Evolutionary conservation across 2,797 vertebrate genomes (phyloP).

Genomic region (Leptoclinus maculatus): DNA sequence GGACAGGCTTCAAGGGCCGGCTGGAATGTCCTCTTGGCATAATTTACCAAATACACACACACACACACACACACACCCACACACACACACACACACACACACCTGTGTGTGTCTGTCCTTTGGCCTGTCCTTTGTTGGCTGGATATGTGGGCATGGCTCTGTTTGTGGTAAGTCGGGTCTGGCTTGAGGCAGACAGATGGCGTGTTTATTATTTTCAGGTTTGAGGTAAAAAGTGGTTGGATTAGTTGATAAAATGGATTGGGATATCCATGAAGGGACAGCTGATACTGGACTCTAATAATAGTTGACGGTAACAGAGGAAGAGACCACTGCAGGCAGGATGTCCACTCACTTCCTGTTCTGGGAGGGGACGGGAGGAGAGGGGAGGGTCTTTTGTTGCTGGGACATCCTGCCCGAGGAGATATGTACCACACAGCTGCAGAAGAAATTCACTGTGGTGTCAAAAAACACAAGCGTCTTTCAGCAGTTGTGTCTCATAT

Average conservation of each 20-base stretch:
- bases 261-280: constrained; percentile 36
- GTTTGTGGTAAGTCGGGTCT: constrained; percentile 26
- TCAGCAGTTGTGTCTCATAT: constrained; percentile 14
- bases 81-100: constrained; percentile 27
- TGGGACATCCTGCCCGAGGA: constrained; percentile 69
- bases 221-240: not conserved
- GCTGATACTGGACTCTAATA: constrained; percentile 68
- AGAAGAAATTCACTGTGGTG: constrained; percentile 45
- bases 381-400: constrained; percentile 71
- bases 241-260: constrained; percentile 10
- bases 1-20: constrained; percentile 52
- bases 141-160: constrained; percentile 29
- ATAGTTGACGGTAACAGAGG: constrained; percentile 73
- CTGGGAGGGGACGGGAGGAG: constrained; percentile 58
- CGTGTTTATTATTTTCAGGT: constrained; percentile 25
- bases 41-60: constrained; percentile 11
- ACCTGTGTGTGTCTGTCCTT: not conserved
- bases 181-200: constrained; percentile 13
- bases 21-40: constrained; percentile 63
- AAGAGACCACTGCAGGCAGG: constrained; percentile 76
- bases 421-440: constrained; percentile 64
- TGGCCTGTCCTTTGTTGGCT: constrained; percentile 34
- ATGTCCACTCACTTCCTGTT: constrained; percentile 79
- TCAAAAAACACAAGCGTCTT: constrained; percentile 37
- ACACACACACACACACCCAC: constrained; percentile 19